Evolutionary conservation across 2,113 vertebrate species (phyloP), one percentile per base, ranked within the genome.

Genomic region (Forbesichthys agassizii): DNA sequence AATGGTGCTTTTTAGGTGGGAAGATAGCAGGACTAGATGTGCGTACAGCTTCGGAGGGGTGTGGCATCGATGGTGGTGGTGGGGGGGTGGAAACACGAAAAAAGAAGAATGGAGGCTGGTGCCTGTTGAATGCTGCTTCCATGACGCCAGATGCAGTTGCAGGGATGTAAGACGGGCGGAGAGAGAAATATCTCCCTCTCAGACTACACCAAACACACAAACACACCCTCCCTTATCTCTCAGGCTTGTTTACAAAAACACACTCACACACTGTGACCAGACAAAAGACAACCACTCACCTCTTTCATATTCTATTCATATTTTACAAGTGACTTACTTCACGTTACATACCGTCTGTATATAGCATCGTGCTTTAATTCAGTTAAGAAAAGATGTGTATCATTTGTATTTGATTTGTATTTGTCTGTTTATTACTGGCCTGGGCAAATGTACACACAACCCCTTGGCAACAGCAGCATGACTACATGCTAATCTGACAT

Each of bases 121-220:
- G 96, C 94, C 94, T 90, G 70, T 88, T 90, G 87, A 78, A 90
- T 87, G 79, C 61, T 77, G 75, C 78, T 62, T 66, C 78, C 80
- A 80, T 79, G 80, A 85, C 16, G 75, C 74, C 64, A 89, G 27
- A 27, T 27, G 84, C 85, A 89, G 86, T 85, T 69, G 77, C 74
- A 68, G 80, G 64, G 63, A 33, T 11, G 18, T 59, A 68, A 65
- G 74, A 11, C 46, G 10, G 49, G 53, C 68, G 79, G 68, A 61
- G 69, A 84, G 72, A 72, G 72, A 82, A 84, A 86, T 65, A 77
- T 89, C 81, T 88, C 77, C 53, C 84, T 82, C 81, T 73, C 80
- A 86, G 85, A 74, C 85, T 79, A 54, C 68, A 89, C 76, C 77
- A 64, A 80, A 66, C 76, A 86, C 77, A 72, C 81, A 66, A 74